Conservation (phyloP, 2,888 invertebrate genomes). For the Hirtodrosophila histrioides region DNA sequence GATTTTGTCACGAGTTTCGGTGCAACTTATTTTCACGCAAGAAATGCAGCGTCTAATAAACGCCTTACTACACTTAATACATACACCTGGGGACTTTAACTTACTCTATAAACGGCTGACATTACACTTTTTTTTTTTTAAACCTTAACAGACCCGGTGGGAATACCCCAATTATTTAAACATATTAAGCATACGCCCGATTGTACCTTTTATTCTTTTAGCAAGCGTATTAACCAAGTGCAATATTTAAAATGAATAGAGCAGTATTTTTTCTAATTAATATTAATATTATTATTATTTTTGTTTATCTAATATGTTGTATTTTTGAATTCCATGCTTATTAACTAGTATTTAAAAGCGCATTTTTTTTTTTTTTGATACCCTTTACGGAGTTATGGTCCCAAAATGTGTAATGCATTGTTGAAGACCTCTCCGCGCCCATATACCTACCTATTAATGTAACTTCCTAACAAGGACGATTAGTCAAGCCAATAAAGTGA, state of each 20-base stretch:
- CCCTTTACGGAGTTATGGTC: not conserved
- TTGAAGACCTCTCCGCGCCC: no score
- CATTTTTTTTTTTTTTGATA: slow-evolving; percentile 23
- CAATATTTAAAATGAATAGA: slow-evolving; percentile 26
- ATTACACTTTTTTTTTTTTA: not conserved
- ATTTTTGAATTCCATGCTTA: slow-evolving; percentile 21
- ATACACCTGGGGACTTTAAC: not conserved
- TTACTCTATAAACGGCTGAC: not conserved
- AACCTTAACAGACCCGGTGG: slow-evolving; percentile 1
- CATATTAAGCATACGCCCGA: slow-evolving; percentile 48
- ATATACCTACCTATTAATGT: no score
- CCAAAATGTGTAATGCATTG: no score
- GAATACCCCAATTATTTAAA: not conserved
- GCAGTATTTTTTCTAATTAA: slow-evolving; percentile 9
- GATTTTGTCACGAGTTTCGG: no score
- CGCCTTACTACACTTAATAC: slow-evolving; percentile 2
- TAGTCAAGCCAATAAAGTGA: not conserved
- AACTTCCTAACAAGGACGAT: no score
- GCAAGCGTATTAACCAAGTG: slow-evolving; percentile 44
- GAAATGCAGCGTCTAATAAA: no score
- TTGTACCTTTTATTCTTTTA: slow-evolving; percentile 11
- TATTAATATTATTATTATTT: slow-evolving; percentile 2
- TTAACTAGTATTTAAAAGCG: slow-evolving; percentile 9
- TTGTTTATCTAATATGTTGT: slow-evolving; percentile 1
- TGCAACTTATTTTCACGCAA: no score